Evolutionary conservation across 2,797 vertebrate genomes (phyloP).

Genomic region (Peromyscus eremicus): DNA sequence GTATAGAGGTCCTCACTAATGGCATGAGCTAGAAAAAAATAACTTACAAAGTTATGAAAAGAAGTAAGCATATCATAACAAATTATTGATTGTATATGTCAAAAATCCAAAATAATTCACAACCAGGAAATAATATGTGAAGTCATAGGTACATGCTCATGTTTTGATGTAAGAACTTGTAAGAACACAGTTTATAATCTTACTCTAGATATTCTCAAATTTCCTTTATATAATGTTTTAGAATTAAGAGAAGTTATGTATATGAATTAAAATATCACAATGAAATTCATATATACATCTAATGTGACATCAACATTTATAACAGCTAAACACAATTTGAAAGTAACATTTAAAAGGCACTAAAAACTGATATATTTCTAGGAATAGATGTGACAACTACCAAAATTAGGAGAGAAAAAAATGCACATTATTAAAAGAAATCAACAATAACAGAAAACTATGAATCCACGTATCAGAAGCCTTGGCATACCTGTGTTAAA

Average conservation of each 20-base stretch:
- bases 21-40: not conserved
- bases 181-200: not conserved
- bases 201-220: not conserved
- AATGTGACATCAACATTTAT: not conserved
- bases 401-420: not conserved
- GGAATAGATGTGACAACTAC: not conserved
- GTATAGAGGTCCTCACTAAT: not conserved
- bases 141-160: not conserved
- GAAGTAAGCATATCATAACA: not conserved
- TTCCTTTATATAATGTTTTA: not conserved
- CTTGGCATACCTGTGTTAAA: not conserved
- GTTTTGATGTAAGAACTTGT: not conserved
- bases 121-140: not conserved
- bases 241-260: not conserved
- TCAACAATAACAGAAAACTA: not conserved
- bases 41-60: not conserved
- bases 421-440: not conserved
- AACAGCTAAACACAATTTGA: conserved; percentile 36
- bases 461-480: not conserved
- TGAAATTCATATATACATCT: not conserved
- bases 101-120: conserved; percentile 38
- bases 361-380: not conserved
- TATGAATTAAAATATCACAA: not conserved
- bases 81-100: not conserved
- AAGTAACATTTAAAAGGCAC: conserved; percentile 31